These are phyloP conservation scores for Diarsia mendica DNA, from an alignment of 2,888 invertebrate species.

Conservation along the genomic window DNA sequence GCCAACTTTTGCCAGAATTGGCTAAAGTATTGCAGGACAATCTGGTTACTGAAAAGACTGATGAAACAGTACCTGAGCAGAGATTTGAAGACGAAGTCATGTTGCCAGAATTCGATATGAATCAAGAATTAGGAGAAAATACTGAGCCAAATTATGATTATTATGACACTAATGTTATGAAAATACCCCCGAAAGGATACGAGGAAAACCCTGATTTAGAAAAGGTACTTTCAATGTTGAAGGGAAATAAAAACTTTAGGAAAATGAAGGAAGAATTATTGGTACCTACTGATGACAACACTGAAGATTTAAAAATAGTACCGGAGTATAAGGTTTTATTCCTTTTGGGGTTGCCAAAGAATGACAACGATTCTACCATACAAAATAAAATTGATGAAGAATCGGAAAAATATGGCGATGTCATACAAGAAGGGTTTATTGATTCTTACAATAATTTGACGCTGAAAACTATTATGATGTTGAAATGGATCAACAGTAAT, in stretches of 20 bases:
- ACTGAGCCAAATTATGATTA: conserved; percentile 77
- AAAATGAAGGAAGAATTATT: conserved; percentile 63
- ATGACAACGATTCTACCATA: conserved; percentile 89
- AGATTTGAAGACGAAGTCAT: conserved; percentile 81
- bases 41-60: conserved; percentile 73
- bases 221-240: conserved; percentile 76
- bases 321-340: conserved; percentile 84
- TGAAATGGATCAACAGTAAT: conserved; percentile 94
- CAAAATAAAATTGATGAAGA: conserved; percentile 92
- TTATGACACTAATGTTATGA: conserved; percentile 85
- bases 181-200: conserved; percentile 84
- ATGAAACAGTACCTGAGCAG: conserved; percentile 74
- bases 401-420: conserved; percentile 92
- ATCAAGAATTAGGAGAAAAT: conserved; percentile 80
- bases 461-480: conserved; percentile 95
- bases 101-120: conserved; percentile 86
- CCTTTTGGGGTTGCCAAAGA: conserved; percentile 91
- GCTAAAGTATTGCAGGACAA: conserved; percentile 81
- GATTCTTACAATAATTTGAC: conserved; percentile 97
- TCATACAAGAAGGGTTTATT: conserved; percentile 95
- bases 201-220: conserved; percentile 78
- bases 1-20: conserved; percentile 79
- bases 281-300: conserved; percentile 59
- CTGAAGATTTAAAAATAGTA: conserved; percentile 43
- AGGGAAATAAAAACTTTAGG: conserved; percentile 73